phyloP scores from a whole-genome alignment of 2,113 vertebrate species.

The Panthera tigris region DNA sequence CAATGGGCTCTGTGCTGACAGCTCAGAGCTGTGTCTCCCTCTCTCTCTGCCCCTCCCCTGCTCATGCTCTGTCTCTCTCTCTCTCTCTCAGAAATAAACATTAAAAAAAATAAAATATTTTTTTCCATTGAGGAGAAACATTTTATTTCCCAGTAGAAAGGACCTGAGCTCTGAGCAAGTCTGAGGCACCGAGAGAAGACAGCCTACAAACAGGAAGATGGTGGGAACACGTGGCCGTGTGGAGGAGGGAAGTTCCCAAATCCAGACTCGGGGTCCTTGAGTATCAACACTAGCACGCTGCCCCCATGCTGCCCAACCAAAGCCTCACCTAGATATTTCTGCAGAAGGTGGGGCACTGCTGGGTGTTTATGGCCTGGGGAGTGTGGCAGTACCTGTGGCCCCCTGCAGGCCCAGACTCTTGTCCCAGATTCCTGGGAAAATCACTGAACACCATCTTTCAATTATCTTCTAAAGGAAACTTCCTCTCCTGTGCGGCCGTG shows the following conservation, averaged over 20 bases:
- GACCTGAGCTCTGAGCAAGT: background rate
- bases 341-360: background rate
- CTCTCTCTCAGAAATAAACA: too few relatives aligned
- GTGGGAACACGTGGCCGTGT: background rate
- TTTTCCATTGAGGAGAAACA: background rate
- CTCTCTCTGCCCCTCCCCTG: too few relatives aligned
- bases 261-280: rapidly evolving
- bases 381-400: too few relatives aligned
- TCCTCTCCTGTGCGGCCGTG: background rate
- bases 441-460: background rate
- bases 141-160: background rate
- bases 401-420: background rate
- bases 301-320: background rate
- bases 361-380: background rate
- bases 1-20: too few relatives aligned
- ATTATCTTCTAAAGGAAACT: background rate
- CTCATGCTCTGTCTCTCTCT: too few relatives aligned
- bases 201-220: background rate
- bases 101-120: background rate
- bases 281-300: background rate
- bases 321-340: background rate
- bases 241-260: background rate
- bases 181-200: background rate
- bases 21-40: too few relatives aligned
- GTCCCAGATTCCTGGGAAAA: background rate